phyloP scores from a whole-genome alignment of 2,888 invertebrate genomes.

The Smittia aterrima region DNA sequence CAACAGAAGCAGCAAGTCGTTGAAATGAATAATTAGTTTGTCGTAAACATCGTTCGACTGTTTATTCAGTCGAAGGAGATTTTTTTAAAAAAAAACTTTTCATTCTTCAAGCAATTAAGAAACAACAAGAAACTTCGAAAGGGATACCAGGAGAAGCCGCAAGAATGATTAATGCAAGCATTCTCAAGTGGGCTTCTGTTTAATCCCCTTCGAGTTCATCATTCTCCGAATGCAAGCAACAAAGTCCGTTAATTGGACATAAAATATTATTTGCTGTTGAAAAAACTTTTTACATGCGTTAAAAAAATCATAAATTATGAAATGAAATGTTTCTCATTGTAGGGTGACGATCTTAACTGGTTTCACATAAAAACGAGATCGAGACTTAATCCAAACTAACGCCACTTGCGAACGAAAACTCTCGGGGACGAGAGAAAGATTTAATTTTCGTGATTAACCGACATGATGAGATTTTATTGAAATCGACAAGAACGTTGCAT shows the following conservation, averaged over 20 bases:
- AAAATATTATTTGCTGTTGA: not conserved
- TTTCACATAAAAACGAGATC: not conserved
- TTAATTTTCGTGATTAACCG: conserved; percentile 36
- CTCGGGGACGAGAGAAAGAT: conserved; percentile 10
- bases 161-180: conserved; percentile 33
- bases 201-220: conserved; percentile 30
- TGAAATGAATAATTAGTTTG: not conserved
- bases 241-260: conserved; percentile 31
- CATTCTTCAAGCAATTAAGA: not conserved
- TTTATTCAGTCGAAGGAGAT: conserved; percentile 12
- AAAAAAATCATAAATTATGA: not conserved
- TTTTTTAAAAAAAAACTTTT: not conserved
- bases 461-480: conserved; percentile 17
- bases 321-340: not conserved
- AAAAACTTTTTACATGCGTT: not conserved
- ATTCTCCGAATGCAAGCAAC: not conserved
- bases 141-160: conserved; percentile 21
- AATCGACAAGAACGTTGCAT: conserved; percentile 8
- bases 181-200: conserved; percentile 36
- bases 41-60: not conserved
- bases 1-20: conserved; percentile 8
- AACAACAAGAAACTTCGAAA: not conserved
- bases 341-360: not conserved
- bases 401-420: conserved; percentile 4
- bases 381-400: not conserved